These are phyloP conservation scores for Nebria brevicollis DNA, from an alignment of 2,888 invertebrate genomes.

Conservation along the genomic window DNA sequence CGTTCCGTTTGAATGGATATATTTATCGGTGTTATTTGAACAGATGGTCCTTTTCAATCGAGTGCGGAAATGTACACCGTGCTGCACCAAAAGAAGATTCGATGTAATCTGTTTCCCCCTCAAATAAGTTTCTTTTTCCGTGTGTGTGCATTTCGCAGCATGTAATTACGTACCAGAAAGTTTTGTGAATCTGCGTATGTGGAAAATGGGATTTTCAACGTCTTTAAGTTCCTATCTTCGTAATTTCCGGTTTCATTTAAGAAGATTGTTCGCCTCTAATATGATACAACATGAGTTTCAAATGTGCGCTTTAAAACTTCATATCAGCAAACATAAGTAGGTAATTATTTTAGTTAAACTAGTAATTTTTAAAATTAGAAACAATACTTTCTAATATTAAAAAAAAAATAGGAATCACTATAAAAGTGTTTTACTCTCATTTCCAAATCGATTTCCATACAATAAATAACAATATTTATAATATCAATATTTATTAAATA, in stretches of 20 bases:
- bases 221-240: not conserved
- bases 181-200: not conserved
- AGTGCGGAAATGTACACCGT: slow-evolving; percentile 9
- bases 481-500: not conserved
- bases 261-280: not conserved
- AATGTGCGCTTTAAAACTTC: no score
- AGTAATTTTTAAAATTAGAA: no score
- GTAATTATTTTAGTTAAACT: no score
- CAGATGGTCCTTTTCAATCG: slow-evolving; percentile 21
- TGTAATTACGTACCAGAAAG: not conserved
- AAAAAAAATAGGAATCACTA: not conserved
- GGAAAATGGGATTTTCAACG: not conserved
- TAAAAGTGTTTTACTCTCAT: not conserved
- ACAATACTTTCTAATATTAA: no score
- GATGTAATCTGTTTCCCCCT: slow-evolving; percentile 18
- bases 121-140: slow-evolving; percentile 5
- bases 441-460: not conserved
- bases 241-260: not conserved
- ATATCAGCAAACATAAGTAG: no score
- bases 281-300: no score
- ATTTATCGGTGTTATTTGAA: slow-evolving; percentile 21
- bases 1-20: slow-evolving; percentile 9
- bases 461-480: not conserved
- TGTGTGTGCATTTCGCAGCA: not conserved
- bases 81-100: slow-evolving; percentile 3